phyloP scores from a whole-genome alignment of 2,888 invertebrate genomes.

The Drosophila peninsularis region DNA sequence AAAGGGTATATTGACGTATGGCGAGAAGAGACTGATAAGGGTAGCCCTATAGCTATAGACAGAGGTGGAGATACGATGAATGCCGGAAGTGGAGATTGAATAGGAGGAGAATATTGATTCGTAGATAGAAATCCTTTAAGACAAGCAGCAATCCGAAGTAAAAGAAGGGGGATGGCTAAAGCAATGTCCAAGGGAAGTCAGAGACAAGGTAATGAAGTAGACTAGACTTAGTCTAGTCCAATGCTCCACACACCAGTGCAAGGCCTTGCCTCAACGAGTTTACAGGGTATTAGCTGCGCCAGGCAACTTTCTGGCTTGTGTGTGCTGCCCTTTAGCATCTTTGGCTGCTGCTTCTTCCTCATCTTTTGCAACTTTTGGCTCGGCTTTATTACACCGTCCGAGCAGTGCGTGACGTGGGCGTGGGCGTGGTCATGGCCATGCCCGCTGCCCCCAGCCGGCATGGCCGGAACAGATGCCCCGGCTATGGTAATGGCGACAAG shows the following conservation, averaged over 20 bases:
- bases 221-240: too few relatives aligned
- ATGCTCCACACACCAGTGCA: neutral
- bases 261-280: neutral
- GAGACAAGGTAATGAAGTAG: too few relatives aligned
- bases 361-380: constrained; percentile 12
- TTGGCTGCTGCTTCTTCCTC: neutral
- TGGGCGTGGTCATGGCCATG: constrained; percentile 7
- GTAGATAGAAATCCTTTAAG: too few relatives aligned
- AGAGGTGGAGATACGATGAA: too few relatives aligned
- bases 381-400: constrained; percentile 24
- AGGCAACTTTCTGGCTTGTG: neutral
- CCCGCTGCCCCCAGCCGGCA: neutral
- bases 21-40: too few relatives aligned
- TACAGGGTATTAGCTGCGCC: neutral
- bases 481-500: constrained; percentile 48
- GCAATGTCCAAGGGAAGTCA: too few relatives aligned
- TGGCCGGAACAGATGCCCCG: constrained; percentile 34
- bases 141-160: too few relatives aligned
- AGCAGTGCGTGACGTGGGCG: constrained; percentile 9
- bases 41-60: neutral
- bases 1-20: neutral
- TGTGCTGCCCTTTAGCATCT: neutral
- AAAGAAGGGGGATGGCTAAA: too few relatives aligned
- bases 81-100: too few relatives aligned
- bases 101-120: too few relatives aligned